A percentile compares a stretch with the other conserved stretches of the same genome.
Evolutionary conservation across 2,113 vertebrate genomes (phyloP).

Genomic region (Trogon surrucura): DNA sequence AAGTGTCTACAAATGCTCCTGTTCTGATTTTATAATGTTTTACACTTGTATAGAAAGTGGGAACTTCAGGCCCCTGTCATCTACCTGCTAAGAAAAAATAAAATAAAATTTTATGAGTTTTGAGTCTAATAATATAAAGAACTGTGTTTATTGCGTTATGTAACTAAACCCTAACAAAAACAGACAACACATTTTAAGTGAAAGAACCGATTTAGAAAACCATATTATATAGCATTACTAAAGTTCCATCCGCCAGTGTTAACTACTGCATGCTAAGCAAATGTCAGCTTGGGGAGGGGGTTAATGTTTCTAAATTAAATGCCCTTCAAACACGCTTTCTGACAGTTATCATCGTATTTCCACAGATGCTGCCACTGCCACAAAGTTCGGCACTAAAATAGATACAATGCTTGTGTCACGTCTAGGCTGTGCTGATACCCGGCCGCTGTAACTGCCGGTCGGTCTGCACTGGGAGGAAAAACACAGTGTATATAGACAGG

Average conservation of each 20-base stretch:
- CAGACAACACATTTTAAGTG: background rate
- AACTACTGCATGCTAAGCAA: background rate
- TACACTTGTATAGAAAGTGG: background rate
- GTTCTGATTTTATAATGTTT: background rate
- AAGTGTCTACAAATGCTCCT: background rate
- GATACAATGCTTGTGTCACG: background rate
- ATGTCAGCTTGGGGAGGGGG: background rate
- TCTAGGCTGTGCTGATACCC: conserved; percentile 19
- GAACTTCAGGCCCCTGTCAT: background rate
- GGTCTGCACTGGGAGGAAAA: background rate
- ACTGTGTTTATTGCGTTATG: background rate
- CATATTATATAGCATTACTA: background rate
- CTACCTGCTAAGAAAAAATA: background rate
- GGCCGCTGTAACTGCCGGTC: background rate
- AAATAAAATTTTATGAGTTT: background rate
- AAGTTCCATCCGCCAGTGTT: background rate
- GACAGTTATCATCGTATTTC: conserved; percentile 38
- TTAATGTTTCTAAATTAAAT: conserved; percentile 41
- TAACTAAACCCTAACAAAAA: background rate
- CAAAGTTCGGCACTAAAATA: conserved; percentile 27
- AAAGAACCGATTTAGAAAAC: background rate
- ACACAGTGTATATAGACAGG: background rate
- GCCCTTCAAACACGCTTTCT: conserved; percentile 28
- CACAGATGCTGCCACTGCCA: conserved; percentile 48
- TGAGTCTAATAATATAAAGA: background rate